Evolutionary conservation across 2,113 vertebrate species (phyloP).

Genomic region (Vulpes ferrilata): DNA sequence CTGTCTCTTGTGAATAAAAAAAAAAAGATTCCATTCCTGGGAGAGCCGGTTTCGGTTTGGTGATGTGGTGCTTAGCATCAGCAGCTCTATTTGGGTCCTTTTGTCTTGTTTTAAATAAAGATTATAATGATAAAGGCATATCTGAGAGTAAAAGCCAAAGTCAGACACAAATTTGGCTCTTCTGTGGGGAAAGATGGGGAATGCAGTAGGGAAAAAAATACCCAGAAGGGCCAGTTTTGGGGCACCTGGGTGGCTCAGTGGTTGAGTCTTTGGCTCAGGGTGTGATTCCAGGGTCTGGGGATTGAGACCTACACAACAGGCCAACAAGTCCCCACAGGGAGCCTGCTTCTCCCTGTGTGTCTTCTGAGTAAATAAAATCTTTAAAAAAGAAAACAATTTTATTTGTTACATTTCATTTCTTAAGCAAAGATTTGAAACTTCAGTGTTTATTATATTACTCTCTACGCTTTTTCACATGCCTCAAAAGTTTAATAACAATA

Average conservation of each 20-base stretch:
- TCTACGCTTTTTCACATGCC: background rate
- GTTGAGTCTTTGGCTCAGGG: too few species aligned
- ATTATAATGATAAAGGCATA: background rate
- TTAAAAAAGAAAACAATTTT: background rate
- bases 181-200: background rate
- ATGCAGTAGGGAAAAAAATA: background rate
- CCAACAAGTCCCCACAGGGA: too few species aligned
- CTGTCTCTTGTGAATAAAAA: too few species aligned
- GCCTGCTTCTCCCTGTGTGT: too few species aligned
- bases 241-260: too few species aligned
- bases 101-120: background rate
- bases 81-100: background rate
- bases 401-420: background rate
- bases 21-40: background rate
- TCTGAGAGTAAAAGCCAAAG: background rate
- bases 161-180: background rate
- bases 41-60: background rate
- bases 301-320: too few species aligned
- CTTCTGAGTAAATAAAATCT: too few species aligned
- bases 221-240: background rate
- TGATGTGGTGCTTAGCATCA: background rate
- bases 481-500: conserved; percentile 17
- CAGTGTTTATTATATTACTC: background rate
- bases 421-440: background rate
- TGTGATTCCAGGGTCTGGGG: too few species aligned